Evolutionary conservation across 2,888 invertebrate genomes (phyloP).

Genomic region (Agriopis leucophaearia): DNA sequence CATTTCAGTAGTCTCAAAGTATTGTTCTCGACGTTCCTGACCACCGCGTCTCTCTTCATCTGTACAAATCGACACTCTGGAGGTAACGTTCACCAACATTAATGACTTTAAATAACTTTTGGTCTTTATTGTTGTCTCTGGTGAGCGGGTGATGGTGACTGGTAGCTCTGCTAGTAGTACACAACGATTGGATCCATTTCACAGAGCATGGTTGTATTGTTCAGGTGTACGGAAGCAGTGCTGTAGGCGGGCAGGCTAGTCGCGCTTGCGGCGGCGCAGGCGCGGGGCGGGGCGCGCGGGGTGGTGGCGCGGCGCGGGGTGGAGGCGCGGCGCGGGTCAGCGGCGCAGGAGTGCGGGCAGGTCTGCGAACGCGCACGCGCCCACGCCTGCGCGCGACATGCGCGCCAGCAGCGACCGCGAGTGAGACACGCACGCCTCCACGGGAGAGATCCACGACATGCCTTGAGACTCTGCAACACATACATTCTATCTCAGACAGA

Average conservation of each 20-base stretch:
- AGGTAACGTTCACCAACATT: neutral
- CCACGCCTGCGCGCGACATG: slow-evolving; percentile 96
- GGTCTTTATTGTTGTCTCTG: no score
- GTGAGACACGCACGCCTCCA: slow-evolving; percentile 97
- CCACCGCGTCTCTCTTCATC: neutral
- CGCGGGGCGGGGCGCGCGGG: neutral
- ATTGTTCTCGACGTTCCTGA: neutral
- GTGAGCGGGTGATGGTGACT: neutral
- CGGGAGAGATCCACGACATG: slow-evolving; percentile 95
- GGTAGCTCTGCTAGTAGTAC: no score
- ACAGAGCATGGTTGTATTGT: no score
- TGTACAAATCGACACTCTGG: neutral
- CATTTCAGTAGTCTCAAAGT: neutral
- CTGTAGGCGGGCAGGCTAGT: neutral
- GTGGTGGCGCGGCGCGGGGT: slow-evolving; percentile 17
- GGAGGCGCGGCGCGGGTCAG: slow-evolving; percentile 75
- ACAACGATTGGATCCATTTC: no score
- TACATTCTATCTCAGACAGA: no score
- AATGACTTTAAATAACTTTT: neutral
- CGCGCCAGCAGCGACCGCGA: slow-evolving; percentile 95
- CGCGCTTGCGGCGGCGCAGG: neutral
- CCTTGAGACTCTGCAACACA: slow-evolving; percentile 93
- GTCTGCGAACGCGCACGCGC: slow-evolving; percentile 98
- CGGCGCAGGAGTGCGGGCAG: slow-evolving; percentile 93
- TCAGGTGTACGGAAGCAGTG: neutral